A percentile compares a stretch with the other conserved stretches of the same genome.
phyloP scores from a whole-genome alignment of 2,888 invertebrate genomes.

The Ormyrus pomaceus region DNA sequence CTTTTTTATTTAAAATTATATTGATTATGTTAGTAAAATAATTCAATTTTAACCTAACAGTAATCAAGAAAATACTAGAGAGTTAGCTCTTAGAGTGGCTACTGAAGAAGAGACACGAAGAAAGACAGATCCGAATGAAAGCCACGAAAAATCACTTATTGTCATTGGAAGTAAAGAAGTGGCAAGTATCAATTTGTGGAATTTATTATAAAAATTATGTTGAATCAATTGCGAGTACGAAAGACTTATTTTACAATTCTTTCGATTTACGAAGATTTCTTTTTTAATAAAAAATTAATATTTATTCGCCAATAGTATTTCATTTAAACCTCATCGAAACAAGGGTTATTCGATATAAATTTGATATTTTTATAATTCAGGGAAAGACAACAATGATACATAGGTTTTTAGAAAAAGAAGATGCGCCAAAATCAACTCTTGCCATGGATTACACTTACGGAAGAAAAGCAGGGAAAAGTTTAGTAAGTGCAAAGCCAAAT shows the following conservation, averaged over 20 bases:
- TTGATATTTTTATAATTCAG: constrained; percentile 70
- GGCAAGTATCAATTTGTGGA: constrained; percentile 76
- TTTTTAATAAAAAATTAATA: neutral
- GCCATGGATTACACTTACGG: constrained; percentile 93
- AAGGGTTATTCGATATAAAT: too few species aligned
- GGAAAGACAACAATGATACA: constrained; percentile 89
- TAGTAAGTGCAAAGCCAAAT: constrained; percentile 69
- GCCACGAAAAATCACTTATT: constrained; percentile 79
- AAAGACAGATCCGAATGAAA: constrained; percentile 68
- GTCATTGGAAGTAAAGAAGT: constrained; percentile 82
- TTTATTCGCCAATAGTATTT: too few species aligned
- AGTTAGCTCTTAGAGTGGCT: constrained; percentile 51
- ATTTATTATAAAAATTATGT: neutral
- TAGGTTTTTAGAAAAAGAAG: constrained; percentile 87
- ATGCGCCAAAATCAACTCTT: constrained; percentile 85
- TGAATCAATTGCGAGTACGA: neutral
- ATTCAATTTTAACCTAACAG: constrained; percentile 8
- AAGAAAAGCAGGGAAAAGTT: constrained; percentile 81
- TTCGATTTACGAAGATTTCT: constrained; percentile 55
- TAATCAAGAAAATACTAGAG: constrained; percentile 35
- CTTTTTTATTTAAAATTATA: neutral
- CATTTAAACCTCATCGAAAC: too few species aligned
- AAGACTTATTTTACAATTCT: constrained; percentile 14
- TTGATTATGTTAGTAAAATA: neutral
- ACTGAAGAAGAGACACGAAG: constrained; percentile 63